Percentiles rank a stretch among this genome's conserved stretches.
Evolutionary conservation across 2,888 invertebrate genomes (phyloP).

Genomic region (Vannuccia rotundouncinata): DNA sequence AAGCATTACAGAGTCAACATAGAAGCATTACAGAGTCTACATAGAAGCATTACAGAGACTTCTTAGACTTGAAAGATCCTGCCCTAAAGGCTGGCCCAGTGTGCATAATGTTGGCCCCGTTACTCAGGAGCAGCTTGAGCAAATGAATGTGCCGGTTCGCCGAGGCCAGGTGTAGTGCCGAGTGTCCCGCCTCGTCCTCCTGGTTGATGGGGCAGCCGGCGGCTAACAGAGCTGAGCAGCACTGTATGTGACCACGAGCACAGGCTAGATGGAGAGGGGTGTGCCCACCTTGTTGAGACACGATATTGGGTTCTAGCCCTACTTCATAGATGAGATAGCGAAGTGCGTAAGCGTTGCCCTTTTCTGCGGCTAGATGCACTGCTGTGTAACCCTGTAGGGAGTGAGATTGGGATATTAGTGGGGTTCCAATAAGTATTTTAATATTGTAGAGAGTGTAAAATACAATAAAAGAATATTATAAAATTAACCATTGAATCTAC

Average conservation of each 20-base stretch:
- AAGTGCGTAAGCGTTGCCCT: neutral
- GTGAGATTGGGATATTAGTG: neutral
- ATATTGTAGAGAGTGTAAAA: too few relatives aligned
- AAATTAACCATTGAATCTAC: too few relatives aligned
- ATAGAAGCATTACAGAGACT: too few relatives aligned
- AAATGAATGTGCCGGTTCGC: neutral
- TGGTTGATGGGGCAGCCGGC: neutral
- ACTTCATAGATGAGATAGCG: neutral
- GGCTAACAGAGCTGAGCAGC: neutral
- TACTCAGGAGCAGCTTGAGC: neutral
- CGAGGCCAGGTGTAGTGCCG: neutral
- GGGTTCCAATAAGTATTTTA: too few relatives aligned
- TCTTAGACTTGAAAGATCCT: neutral
- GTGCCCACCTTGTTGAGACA: neutral
- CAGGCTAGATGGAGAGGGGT: slow-evolving; percentile 25
- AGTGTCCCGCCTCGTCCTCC: neutral
- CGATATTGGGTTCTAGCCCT: neutral
- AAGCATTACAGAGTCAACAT: too few relatives aligned
- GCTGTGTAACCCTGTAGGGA: slow-evolving; percentile 20
- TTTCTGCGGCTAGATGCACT: slow-evolving; percentile 14
- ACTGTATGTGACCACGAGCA: neutral
- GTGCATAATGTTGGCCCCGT: neutral
- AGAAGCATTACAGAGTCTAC: too few relatives aligned
- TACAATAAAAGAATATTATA: too few relatives aligned
- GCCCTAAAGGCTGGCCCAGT: neutral